These are phyloP conservation scores for Pseudochirops corinnae DNA, from an alignment of 2,797 vertebrate species.

Conservation along the genomic window DNA sequence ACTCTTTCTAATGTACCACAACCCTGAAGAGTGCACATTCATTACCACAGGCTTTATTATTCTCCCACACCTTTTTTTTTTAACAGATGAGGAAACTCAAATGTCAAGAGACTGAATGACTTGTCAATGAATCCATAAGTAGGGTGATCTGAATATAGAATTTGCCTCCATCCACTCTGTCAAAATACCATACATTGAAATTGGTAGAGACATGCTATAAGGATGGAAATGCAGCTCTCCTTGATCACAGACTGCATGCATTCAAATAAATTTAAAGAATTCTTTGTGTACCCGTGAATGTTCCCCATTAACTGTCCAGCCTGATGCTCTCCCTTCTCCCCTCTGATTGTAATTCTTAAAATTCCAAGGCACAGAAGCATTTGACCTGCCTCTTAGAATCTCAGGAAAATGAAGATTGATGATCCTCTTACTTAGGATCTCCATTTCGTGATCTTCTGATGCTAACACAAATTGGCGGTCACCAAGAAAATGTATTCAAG, in stretches of 20 bases:
- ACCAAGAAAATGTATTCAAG: conserved; percentile 1
- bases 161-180: background rate
- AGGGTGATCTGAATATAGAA: background rate
- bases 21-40: background rate
- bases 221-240: background rate
- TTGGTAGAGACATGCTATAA: background rate
- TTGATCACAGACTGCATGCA: background rate
- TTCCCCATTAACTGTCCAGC: background rate
- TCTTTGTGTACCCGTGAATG: conserved; percentile 23
- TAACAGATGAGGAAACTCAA: background rate
- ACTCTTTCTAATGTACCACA: background rate
- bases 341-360: conserved; percentile 49
- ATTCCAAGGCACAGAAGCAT: conserved; percentile 43
- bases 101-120: background rate
- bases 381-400: conserved; percentile 58
- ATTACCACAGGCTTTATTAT: background rate
- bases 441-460: background rate
- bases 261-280: background rate
- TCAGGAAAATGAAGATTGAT: conserved; percentile 21
- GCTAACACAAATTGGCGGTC: conserved; percentile 28
- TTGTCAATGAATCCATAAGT: background rate
- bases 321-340: conserved; percentile 26
- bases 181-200: background rate
- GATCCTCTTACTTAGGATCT: conserved; percentile 11
- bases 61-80: background rate